phyloP scores from a whole-genome alignment of 2,113 vertebrate genomes.

The Heterotilapia buettikoferi region DNA sequence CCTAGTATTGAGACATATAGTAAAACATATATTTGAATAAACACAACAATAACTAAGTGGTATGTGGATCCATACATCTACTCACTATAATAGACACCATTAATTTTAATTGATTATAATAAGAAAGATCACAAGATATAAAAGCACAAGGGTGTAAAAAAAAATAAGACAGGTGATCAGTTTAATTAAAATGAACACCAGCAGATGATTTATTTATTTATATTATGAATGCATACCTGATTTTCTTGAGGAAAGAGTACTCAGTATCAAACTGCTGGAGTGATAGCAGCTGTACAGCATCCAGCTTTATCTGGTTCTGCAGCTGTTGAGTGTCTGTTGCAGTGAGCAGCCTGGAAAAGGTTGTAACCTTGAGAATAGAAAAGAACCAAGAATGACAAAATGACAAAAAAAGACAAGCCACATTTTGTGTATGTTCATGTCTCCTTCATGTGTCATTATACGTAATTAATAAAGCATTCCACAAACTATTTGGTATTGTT shows the following conservation, averaged over 20 bases:
- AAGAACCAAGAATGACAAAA: not conserved
- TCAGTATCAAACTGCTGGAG: slow-evolving; percentile 88
- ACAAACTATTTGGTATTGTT: not conserved
- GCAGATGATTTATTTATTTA: not conserved
- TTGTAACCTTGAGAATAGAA: slow-evolving; percentile 75
- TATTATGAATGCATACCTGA: slow-evolving; percentile 66
- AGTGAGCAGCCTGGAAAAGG: slow-evolving; percentile 87
- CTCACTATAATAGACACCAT: not conserved
- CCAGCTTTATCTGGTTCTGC: not conserved
- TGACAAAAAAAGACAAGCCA: not conserved
- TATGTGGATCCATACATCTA: accelerated
- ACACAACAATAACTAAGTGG: not conserved
- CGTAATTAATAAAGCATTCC: not conserved
- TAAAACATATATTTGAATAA: not conserved
- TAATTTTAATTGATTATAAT: not conserved
- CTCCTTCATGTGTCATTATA: not conserved
- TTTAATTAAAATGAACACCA: not conserved
- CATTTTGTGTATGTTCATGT: not conserved
- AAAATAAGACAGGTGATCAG: not conserved
- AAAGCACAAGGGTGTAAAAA: not conserved
- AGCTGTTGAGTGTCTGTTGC: slow-evolving; percentile 52
- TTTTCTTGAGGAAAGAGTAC: slow-evolving; percentile 78
- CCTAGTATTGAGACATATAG: not conserved
- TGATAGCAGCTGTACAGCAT: slow-evolving; percentile 64
- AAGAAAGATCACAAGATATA: not conserved